phyloP scores from a whole-genome alignment of 1,140 invertebrate species.

The Hesperophylax magnus region DNA sequence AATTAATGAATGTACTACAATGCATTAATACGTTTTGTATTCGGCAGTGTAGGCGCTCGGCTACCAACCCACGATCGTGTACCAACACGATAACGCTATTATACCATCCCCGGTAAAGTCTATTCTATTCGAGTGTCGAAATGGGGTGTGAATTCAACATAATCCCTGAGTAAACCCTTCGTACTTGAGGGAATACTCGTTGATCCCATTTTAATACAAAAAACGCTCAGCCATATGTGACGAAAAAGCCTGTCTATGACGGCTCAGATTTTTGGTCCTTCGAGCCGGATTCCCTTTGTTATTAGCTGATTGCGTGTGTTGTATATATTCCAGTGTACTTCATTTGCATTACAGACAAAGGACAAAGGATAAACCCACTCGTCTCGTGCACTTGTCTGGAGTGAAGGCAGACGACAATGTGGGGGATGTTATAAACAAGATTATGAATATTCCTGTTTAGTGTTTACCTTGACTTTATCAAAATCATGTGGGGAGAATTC shows the following conservation, averaged over 20 bases:
- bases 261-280: conserved; percentile 24
- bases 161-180: conserved; percentile 42
- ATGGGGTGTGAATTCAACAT: conserved; percentile 39
- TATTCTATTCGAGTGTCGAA: conserved; percentile 45
- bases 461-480: conserved; percentile 18
- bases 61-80: conserved; percentile 43
- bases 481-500: not conserved
- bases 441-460: conserved; percentile 14
- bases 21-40: conserved; percentile 46
- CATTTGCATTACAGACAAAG: conserved; percentile 25
- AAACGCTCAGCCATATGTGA: conserved; percentile 51
- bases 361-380: conserved; percentile 18
- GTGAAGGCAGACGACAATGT: conserved; percentile 3
- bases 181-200: conserved; percentile 48
- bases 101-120: conserved; percentile 47
- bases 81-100: conserved; percentile 44
- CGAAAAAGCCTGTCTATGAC: conserved; percentile 37
- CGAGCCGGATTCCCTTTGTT: conserved; percentile 23
- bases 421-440: conserved; percentile 2
- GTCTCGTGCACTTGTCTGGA: conserved; percentile 23
- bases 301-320: conserved; percentile 36
- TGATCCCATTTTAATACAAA: conserved; percentile 52
- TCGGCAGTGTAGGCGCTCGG: not conserved
- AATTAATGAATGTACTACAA: conserved; percentile 42
- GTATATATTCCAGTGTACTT: not conserved